Conservation (phyloP, 2,797 vertebrate species). For the Amphiprion clarkii region DNA sequence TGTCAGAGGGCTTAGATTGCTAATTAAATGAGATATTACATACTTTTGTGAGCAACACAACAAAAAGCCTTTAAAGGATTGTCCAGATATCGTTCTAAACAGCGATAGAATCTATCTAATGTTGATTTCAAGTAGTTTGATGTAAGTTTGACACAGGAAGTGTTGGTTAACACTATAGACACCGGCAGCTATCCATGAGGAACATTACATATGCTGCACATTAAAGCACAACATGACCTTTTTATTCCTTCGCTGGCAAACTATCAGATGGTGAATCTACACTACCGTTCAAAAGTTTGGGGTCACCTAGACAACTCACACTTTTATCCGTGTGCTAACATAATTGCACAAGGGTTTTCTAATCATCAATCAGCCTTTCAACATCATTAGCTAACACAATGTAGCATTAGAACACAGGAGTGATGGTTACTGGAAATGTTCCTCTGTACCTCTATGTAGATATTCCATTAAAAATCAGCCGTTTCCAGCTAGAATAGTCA, state of each 20-base stretch:
- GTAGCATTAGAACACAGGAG: no score
- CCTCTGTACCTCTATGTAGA: no score
- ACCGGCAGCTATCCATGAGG: conserved; percentile 35
- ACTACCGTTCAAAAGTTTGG: no score
- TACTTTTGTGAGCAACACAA: conserved; percentile 80
- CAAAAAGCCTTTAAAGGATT: conserved; percentile 75
- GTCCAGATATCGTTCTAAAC: conserved; percentile 41
- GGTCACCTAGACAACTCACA: no score
- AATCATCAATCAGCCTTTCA: no score
- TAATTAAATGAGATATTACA: conserved; percentile 88
- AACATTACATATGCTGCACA: conserved; percentile 43
- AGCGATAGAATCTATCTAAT: conserved; percentile 19
- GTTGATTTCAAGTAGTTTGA: conserved; percentile 48
- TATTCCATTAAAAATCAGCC: no score
- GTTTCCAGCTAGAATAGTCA: no score
- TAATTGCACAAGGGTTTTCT: no score
- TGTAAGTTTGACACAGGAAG: conserved; percentile 49
- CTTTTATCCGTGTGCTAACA: no score
- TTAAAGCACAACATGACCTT: conserved; percentile 38
- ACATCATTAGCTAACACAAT: no score
- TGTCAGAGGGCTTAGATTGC: conserved; percentile 83
- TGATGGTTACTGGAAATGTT: no score
- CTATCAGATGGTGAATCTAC: conserved; percentile 20
- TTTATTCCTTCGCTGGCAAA: conserved; percentile 20
- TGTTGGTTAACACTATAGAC: conserved; percentile 38